Evolutionary conservation across 2,113 vertebrate species (phyloP).

Genomic region (Ptyas mucosa): DNA sequence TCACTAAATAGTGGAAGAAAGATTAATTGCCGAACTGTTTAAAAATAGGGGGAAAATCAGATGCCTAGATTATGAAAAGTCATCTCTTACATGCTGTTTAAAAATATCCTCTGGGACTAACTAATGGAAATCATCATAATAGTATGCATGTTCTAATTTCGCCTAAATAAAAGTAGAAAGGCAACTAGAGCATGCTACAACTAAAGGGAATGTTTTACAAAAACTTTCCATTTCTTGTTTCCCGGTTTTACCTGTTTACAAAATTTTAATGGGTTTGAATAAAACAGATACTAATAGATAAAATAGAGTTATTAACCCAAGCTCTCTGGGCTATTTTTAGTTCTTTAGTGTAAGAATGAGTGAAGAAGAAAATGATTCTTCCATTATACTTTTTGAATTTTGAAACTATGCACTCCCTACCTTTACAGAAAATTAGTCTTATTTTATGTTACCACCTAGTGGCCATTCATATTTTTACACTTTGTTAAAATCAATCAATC

Average conservation of each 20-base stretch:
- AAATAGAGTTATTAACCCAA: not conserved
- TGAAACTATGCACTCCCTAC: not conserved
- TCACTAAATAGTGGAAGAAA: not conserved
- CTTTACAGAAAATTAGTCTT: not conserved
- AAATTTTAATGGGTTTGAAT: not conserved
- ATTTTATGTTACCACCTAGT: constrained; percentile 51
- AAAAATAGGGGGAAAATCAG: not conserved
- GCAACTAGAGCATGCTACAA: not conserved
- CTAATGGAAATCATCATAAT: not conserved
- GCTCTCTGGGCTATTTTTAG: not conserved
- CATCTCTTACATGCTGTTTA: not conserved
- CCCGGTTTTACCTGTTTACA: not conserved
- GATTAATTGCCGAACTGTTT: not conserved
- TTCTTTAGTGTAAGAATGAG: not conserved
- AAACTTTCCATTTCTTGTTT: not conserved
- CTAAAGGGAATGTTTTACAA: not conserved
- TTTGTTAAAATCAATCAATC: not conserved
- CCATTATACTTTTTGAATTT: not conserved
- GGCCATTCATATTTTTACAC: constrained; percentile 27
- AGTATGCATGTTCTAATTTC: not conserved
- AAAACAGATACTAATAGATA: not conserved
- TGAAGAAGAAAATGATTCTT: not conserved
- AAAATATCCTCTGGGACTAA: not conserved
- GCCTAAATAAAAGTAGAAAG: not conserved
- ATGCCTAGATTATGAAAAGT: not conserved